Conservation (phyloP, 2,888 invertebrate genomes). For the Ormyrus rosae region DNA sequence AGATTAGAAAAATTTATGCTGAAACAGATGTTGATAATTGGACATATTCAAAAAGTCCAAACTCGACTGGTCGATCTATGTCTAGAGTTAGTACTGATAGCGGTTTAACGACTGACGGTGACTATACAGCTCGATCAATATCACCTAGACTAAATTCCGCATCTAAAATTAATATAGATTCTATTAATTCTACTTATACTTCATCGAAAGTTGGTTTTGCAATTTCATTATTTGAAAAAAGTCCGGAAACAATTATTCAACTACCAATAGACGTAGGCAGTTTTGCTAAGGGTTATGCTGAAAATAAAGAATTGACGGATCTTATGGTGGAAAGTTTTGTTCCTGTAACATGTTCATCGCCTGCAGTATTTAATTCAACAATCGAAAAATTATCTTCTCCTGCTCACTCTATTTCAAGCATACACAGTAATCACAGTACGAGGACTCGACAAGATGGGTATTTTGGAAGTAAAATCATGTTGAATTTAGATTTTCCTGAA, state of each 20-base stretch:
- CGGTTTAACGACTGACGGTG: slow-evolving; percentile 80
- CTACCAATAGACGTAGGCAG: slow-evolving; percentile 80
- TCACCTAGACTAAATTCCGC: slow-evolving; percentile 72
- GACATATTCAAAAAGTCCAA: slow-evolving; percentile 83
- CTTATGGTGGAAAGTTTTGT: slow-evolving; percentile 77
- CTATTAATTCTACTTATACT: slow-evolving; percentile 69
- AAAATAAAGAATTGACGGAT: slow-evolving; percentile 76
- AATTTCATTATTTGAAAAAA: slow-evolving; percentile 80
- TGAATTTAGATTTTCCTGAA: slow-evolving; percentile 78
- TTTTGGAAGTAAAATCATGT: slow-evolving; percentile 76
- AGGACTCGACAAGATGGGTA: slow-evolving; percentile 82
- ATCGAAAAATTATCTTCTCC: slow-evolving; percentile 80
- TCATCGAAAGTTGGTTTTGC: slow-evolving; percentile 80
- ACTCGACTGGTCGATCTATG: slow-evolving; percentile 74
- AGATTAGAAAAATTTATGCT: slow-evolving; percentile 82
- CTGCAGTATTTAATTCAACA: slow-evolving; percentile 77
- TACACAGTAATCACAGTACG: slow-evolving; percentile 66
- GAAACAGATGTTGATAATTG: slow-evolving; percentile 82
- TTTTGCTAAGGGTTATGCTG: slow-evolving; percentile 78
- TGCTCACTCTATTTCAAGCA: slow-evolving; percentile 77
- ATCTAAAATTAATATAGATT: slow-evolving; percentile 70
- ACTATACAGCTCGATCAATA: slow-evolving; percentile 75
- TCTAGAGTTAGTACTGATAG: slow-evolving; percentile 78
- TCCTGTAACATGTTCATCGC: slow-evolving; percentile 77
- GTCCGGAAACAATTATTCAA: slow-evolving; percentile 70